Evolutionary conservation across 2,888 invertebrate genomes (phyloP), one percentile per base, ranked within the genome.

Genomic region (Drosophila kanekoi): DNA sequence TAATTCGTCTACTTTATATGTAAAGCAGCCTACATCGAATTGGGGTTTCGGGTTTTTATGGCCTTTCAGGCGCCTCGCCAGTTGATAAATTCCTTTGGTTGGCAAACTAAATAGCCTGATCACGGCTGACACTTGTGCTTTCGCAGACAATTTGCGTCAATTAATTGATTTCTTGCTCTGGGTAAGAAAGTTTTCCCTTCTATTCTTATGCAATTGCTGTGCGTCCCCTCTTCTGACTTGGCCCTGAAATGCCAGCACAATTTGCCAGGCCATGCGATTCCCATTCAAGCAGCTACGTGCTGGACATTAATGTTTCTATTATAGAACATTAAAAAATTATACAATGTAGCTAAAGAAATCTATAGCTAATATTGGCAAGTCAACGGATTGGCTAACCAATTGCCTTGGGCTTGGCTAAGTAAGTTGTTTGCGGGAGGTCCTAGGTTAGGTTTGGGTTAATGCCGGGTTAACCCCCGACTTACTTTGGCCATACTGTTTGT

Each of bases 71-170:
- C 67, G 48, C 53, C 68, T 35, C 51, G 61, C 59, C 58, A 68
- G 49, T 52, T 63, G 40, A 58, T 60, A 60, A 71, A 66, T 66
- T 52, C 9, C 32, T 11, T 47, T 32, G 32, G 23, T 35, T 37
- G 47, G 54, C 57, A 38, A 23, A 38, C 56, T 57, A 4, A 13
- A 14, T 13, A 9, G 47, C 53, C 40, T 35, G 56, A 40, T 33
- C 45, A 28, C 41, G 45, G 43, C 53, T 20, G 32, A 52, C 70
- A 86, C 66, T 79, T 79, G 79, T 67, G 40, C n/a, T 65, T 83
- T 83, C 83, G 87, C 83, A 83, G 87, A 81, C 87, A 83, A 83
- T 86, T 83, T 82, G 70, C 78, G 72, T 69, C 80, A 80, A 79
- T 83, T 86, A 86, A 81, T 83, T 83, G 81, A 83, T 86, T 81